Evolutionary conservation across 2,113 vertebrate species (phyloP), one percentile per base, ranked within the genome.

Genomic region (Zapornia atra): DNA sequence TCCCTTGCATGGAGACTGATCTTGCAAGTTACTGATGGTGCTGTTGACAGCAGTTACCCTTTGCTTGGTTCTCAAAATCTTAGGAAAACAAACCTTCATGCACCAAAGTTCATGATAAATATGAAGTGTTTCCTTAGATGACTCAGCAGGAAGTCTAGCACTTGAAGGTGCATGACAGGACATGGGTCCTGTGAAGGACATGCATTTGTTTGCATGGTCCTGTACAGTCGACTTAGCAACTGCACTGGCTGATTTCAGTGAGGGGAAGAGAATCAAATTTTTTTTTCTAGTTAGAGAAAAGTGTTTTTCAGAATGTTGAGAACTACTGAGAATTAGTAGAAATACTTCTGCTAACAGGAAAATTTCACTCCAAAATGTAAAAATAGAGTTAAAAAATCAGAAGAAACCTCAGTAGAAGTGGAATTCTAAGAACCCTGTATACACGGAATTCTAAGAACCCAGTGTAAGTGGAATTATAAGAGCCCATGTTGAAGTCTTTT

Each of bases 121-220:
- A 46, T 1, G 1, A 81, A 54, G 33, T 20, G 21, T 82, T 82
- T 64, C 40, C 71, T 54, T 57, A 53, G 26, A 31, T 54, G 18
- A 54, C 46, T 61, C 3, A 40, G 38, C 18, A 69, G 33, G 20
- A 93, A 40, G 24, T 28, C 34, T 33, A 70, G 31, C 21, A 36
- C 24, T 82, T 56, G 11, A 68, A 82, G 15, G 9, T 21, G 4
- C 34, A 20, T 5, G 36, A 72, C 9, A 34, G 53, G 36, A 77
- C 19, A 31, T 0, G 4, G 34, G 40, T 31, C 0, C 0, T 38
- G 57, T 91, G 71, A 85, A 78, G 21, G 33, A 63, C 24, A 5
- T 20, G 19, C 20, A 38, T 2, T 57, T 77, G 48, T 66, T 12
- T 68, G 38, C 38, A 40, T 1, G 19, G 26, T 51, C 53, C 71